A percentile compares a stretch with the other conserved stretches of the same genome.
Evolutionary conservation across 2,888 invertebrate species (phyloP).

Genomic region (Trachelus stipa): DNA sequence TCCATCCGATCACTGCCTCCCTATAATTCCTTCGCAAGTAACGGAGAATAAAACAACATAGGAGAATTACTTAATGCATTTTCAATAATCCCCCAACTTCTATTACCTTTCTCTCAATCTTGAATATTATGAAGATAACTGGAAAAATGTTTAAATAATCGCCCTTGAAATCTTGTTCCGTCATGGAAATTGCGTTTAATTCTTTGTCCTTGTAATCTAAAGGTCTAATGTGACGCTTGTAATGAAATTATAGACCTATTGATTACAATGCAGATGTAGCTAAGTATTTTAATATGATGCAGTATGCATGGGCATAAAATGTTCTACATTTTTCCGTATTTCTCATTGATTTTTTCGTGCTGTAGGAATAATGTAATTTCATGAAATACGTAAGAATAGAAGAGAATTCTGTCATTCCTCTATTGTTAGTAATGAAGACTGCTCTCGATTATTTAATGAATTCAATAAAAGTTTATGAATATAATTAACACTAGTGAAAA

Average conservation of each 20-base stretch:
- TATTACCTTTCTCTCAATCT: background rate
- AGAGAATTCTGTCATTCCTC: background rate
- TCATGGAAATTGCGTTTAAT: too few species aligned
- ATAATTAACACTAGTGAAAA: background rate
- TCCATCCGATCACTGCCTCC: slow-evolving; percentile 6
- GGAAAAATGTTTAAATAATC: background rate
- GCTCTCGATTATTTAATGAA: background rate
- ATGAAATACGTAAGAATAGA: background rate
- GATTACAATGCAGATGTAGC: background rate
- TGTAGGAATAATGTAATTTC: background rate
- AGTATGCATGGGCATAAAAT: background rate
- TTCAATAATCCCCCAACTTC: background rate
- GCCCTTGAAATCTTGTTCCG: background rate
- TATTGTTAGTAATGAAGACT: background rate
- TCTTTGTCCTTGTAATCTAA: too few species aligned
- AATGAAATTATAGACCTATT: background rate
- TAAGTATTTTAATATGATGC: background rate
- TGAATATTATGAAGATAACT: background rate
- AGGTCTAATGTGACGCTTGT: too few species aligned
- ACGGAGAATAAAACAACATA: background rate
- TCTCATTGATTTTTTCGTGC: background rate
- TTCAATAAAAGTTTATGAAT: background rate
- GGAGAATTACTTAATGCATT: background rate
- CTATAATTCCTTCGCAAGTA: background rate
- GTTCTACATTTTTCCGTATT: background rate